Conservation (phyloP, 2,888 invertebrate species). For the Hemistola chrysoprasaria region DNA sequence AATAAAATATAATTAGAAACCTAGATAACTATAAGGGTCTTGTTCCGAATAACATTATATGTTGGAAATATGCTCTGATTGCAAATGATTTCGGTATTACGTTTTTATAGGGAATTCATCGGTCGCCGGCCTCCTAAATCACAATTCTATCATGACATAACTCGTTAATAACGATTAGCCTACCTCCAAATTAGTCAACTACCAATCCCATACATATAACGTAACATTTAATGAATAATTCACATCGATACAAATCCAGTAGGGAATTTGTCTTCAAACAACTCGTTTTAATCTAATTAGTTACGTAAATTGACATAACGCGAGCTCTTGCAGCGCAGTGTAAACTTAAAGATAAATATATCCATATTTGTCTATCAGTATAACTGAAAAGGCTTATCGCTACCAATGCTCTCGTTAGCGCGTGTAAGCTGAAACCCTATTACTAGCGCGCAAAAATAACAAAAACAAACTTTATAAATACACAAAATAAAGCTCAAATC, state of each 20-base stretch:
- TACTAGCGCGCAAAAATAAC: slow-evolving; percentile 41
- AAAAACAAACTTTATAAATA: slow-evolving; percentile 48
- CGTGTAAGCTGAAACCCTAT: slow-evolving; percentile 74
- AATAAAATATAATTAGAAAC: no score
- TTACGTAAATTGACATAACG: slow-evolving; percentile 59
- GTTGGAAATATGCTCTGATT: no score
- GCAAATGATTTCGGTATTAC: no score
- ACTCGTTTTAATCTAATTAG: slow-evolving; percentile 54
- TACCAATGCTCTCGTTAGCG: slow-evolving; percentile 70
- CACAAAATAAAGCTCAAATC: slow-evolving; percentile 39
- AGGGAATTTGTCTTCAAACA: slow-evolving; percentile 55
- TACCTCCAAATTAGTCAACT: slow-evolving; percentile 12
- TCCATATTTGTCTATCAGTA: slow-evolving; percentile 80
- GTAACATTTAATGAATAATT: slow-evolving; percentile 22
- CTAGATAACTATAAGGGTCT: no score
- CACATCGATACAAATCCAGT: slow-evolving; percentile 19
- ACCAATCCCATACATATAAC: slow-evolving; percentile 2
- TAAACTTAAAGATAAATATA: slow-evolving; percentile 75
- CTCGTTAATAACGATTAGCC: no score
- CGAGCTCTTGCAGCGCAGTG: slow-evolving; percentile 47
- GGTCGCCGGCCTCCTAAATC: no score
- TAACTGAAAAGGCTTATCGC: slow-evolving; percentile 74
- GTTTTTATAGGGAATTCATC: no score
- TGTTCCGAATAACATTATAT: no score
- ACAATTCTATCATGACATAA: no score